Conservation (phyloP, 2,888 invertebrate species). For the Ectemnius cavifrons region DNA sequence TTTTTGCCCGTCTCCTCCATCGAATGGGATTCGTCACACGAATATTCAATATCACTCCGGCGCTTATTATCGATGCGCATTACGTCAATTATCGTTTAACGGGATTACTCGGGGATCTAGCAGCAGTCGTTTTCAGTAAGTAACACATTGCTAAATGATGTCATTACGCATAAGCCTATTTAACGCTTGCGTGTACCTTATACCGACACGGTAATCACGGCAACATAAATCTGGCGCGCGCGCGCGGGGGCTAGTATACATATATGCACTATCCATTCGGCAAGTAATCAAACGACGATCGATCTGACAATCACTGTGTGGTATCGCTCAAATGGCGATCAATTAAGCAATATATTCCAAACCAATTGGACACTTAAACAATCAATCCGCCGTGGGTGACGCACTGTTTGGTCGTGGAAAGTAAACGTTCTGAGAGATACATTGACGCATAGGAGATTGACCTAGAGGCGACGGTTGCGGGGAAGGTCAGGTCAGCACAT, state of each 20-base stretch:
- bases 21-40: slow-evolving; percentile 5
- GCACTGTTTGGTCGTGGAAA: too few species aligned
- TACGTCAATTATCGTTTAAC: slow-evolving; percentile 46
- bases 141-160: slow-evolving; percentile 41
- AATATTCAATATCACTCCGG: slow-evolving; percentile 17
- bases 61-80: slow-evolving; percentile 16
- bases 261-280: slow-evolving; percentile 46
- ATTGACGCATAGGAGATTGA: too few species aligned
- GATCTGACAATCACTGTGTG: slow-evolving; percentile 35
- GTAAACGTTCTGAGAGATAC: too few species aligned
- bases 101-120: slow-evolving; percentile 33
- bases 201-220: slow-evolving; percentile 29
- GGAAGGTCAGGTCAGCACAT: too few species aligned
- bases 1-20: background rate
- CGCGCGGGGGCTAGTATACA: slow-evolving; percentile 21
- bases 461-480: too few species aligned
- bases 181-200: slow-evolving; percentile 16
- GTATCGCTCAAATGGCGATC: slow-evolving; percentile 35
- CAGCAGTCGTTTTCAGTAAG: slow-evolving; percentile 44
- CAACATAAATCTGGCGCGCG: slow-evolving; percentile 25
- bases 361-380: slow-evolving; percentile 4
- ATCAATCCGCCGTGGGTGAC: background rate
- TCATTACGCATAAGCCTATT: slow-evolving; percentile 35
- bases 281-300: slow-evolving; percentile 45
- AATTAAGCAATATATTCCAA: slow-evolving; percentile 23